These are phyloP conservation scores for Catharus minimus DNA, from an alignment of 2,113 vertebrate genomes.

Conservation along the genomic window DNA sequence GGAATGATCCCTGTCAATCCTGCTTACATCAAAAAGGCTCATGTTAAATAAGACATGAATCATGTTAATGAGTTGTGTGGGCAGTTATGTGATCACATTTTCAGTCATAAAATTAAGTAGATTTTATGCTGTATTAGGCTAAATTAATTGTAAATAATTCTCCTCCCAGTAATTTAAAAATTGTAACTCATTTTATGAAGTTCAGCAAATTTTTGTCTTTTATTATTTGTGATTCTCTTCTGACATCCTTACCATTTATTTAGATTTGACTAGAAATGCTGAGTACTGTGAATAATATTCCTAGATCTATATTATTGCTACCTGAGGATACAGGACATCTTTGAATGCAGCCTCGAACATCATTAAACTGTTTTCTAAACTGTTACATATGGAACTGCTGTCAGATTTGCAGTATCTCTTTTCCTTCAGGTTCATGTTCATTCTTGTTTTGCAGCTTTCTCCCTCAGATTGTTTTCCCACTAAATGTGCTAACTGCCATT, in stretches of 20 bases:
- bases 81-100: not conserved
- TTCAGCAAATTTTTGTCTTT: not conserved
- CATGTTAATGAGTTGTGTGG: not conserved
- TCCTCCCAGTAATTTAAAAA: not conserved
- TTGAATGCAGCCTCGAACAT: not conserved
- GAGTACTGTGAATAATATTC: not conserved
- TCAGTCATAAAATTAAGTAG: not conserved
- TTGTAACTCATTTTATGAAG: not conserved
- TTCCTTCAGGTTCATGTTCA: not conserved
- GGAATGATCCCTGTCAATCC: not conserved
- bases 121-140: not conserved
- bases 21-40: conserved; percentile 1
- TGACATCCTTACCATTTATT: not conserved
- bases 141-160: not conserved
- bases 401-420: not conserved
- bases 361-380: not conserved
- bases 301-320: not conserved
- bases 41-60: conserved; percentile 9
- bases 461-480: conserved; percentile 35
- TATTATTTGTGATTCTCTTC: not conserved
- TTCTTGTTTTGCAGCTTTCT: conserved; percentile 17
- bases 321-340: not conserved
- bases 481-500: conserved; percentile 22
- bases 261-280: not conserved
- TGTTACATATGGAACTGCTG: not conserved